A percentile compares a stretch with the other conserved stretches of the same genome.
phyloP scores from a whole-genome alignment of 2,888 invertebrate genomes.

The Prosopocoilus inquinatus region DNA sequence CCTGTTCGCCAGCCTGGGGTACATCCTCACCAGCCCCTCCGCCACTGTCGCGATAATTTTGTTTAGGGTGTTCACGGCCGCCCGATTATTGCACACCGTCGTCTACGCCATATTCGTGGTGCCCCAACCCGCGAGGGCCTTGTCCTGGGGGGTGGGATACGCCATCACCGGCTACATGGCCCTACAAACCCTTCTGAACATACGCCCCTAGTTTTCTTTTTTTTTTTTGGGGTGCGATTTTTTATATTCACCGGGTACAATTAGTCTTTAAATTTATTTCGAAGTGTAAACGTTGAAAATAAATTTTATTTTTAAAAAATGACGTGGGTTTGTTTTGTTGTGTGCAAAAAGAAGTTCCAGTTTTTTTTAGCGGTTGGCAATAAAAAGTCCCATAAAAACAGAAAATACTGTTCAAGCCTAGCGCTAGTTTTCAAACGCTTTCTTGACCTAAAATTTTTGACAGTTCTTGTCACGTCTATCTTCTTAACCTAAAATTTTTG shows the following conservation, averaged over 20 bases:
- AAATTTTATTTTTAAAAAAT: too few relatives aligned
- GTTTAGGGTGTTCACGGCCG: conserved; percentile 57
- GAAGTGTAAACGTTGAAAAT: too few relatives aligned
- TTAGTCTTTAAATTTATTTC: too few relatives aligned
- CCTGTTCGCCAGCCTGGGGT: conserved; percentile 60
- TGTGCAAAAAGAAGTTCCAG: too few relatives aligned
- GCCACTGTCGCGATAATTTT: conserved; percentile 53
- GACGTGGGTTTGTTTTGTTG: too few relatives aligned
- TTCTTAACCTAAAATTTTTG: too few relatives aligned
- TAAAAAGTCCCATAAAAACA: too few relatives aligned
- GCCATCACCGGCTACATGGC: conserved; percentile 26
- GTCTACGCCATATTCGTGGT: conserved; percentile 62
- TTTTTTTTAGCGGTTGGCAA: too few relatives aligned
- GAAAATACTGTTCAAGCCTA: too few relatives aligned
- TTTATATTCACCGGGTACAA: neutral
- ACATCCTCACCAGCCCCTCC: conserved; percentile 60
- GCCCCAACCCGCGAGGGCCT: conserved; percentile 47
- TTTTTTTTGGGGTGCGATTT: neutral
- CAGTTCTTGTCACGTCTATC: too few relatives aligned
- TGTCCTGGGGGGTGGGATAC: conserved; percentile 23
- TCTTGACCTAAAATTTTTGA: too few relatives aligned
- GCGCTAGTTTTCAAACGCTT: too few relatives aligned
- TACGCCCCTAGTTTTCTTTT: neutral
- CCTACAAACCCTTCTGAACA: conserved; percentile 14
- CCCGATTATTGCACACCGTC: conserved; percentile 61